Evolutionary conservation across 2,797 vertebrate species (phyloP), one percentile per base, ranked within the genome.

Genomic region (Notamacropus eugenii): DNA sequence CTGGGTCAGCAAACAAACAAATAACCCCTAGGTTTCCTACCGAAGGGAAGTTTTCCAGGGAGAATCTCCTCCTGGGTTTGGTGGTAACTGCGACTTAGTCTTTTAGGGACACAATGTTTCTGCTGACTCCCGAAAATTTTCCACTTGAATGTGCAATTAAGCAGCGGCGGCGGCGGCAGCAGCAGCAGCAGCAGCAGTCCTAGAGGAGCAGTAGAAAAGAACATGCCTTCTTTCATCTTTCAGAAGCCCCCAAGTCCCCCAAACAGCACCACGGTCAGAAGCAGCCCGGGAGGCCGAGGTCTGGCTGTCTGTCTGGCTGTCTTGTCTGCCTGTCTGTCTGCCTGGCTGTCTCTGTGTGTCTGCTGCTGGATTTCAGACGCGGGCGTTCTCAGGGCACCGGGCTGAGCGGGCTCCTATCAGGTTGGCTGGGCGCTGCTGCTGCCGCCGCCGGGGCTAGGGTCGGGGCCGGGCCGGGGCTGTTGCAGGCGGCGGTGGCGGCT

Each of bases 121-220:
- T 99, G 99, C 99, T 98, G 98, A 99, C 99, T 99, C 99, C 99
- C 98, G 99, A 99, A 99, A 99, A 99, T 98, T 99, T 99, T 99
- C 99, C 99, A 98, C 98, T 98, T 99, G 99, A 99, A 99, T 98
- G 99, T 99, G 99, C 99, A 99, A 99, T 98, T 99, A 98, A 99
- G 98, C 98, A 91, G 99, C 99, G 98, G 98, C 99, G 98, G 99
- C 99, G 98, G 98, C 98, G 93, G 97, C 98, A 94, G 97, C 95
- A 94, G 96, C 99, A 99, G 98, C 98, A 98, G 98, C 99, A 98
- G 99, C 99, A 99, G 98, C 99, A 99, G 98, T 98, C 98, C 99
- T 98, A 99, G 99, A 99, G 98, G 98, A 99, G 99, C 99, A 98
- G 99, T 99, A 98, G 98, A 98, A 99, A 98, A 99, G 98, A 99